Evolutionary conservation across 1,140 invertebrate genomes (phyloP).

Genomic region (Physella acuta): DNA sequence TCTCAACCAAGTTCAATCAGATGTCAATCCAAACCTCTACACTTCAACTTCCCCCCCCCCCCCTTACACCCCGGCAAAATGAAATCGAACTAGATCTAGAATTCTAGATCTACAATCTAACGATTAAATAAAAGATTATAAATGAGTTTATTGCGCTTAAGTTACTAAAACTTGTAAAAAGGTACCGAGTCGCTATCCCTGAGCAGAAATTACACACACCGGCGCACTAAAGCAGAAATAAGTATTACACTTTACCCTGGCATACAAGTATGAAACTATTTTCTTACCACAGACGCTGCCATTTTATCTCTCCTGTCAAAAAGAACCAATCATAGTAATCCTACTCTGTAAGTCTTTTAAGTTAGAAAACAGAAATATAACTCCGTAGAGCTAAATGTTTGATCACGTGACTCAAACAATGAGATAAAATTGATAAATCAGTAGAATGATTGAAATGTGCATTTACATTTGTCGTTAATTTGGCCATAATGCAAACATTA

Average conservation of each 20-base stretch:
- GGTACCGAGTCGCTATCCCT: neutral
- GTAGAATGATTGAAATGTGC: neutral
- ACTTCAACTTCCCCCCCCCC: no score
- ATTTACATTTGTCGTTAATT: no score
- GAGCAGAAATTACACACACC: neutral
- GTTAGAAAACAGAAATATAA: neutral
- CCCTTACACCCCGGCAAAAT: no score
- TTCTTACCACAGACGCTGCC: conserved; percentile 12
- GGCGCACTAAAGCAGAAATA: neutral
- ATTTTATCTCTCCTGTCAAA: conserved; percentile 1
- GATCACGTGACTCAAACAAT: neutral
- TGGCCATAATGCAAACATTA: no score
- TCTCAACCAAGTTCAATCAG: no score
- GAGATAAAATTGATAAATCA: neutral
- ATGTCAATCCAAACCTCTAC: no score
- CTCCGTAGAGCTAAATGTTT: neutral
- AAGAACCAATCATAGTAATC: neutral
- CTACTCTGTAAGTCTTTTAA: neutral
- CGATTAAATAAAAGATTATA: no score
- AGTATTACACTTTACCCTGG: neutral
- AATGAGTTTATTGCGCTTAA: no score
- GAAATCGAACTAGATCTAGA: no score
- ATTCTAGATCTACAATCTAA: no score
- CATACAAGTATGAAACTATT: neutral
- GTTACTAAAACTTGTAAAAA: neutral